Base-by-base conservation (phyloP, 1,140 invertebrate genomes). In the Danaus plexippus region DNA sequence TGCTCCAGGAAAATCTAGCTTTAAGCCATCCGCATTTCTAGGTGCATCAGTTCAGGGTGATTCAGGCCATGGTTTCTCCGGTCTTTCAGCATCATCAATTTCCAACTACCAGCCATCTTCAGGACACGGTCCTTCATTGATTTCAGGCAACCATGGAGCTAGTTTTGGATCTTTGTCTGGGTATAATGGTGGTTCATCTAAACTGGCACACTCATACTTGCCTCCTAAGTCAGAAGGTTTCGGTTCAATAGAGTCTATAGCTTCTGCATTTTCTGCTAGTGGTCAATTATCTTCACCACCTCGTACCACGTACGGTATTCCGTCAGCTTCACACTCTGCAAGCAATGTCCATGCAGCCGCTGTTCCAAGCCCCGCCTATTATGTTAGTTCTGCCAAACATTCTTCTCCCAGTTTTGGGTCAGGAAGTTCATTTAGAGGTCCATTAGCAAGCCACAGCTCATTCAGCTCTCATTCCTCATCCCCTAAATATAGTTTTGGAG, bases 1-100 rank as follows among this genome's bases (percentile, higher is more conserved):
- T 52, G 64, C 63, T n/a, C 73, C 77, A 40, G 69, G 74, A 6
- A 85, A 86, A 68, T 61, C 67, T 50, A 71, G 76, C 13, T 87
- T 87, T 53, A 87, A 85, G 47, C 83, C 83, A 42, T 87, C 83
- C 11, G 69, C 78, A 42, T 87, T 67, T 64, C 61, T 87, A 55
- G 84, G 84, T 32, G 62, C 84, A 48, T 77, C 80, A 6, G 57
- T 73, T 11, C 78, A 75, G 59, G 63, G 73, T 52, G 81, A 85
- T n/a, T 58, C 68, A 18, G 69, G 67, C 46, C 75, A 80, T 45
- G 65, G 70, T 45, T 50, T 75, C 10, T 66, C 76, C 22, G 64
- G 66, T 41, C 55, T 76, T 11, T 70, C 73, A 40, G 69, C 64
- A 49, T 74, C 75, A 54, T 85, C 83, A 13, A 78, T 82, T 48